Evolutionary conservation across 2,797 vertebrate species (phyloP).

Genomic region (Poecilia gillii): DNA sequence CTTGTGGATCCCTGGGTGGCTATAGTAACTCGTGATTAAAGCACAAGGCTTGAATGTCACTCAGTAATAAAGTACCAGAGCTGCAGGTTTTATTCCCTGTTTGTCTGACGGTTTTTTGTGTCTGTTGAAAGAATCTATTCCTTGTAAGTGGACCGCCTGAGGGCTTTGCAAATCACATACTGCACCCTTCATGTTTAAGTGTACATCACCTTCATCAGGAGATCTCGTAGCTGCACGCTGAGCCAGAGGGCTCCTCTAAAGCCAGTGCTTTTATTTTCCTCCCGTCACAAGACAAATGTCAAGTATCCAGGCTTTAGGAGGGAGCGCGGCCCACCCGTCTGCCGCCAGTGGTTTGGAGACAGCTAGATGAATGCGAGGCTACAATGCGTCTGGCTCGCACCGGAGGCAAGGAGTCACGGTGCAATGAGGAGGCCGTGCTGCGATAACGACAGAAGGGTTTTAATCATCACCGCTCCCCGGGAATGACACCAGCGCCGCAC

Average conservation of each 20-base stretch:
- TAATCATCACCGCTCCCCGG: constrained; percentile 78
- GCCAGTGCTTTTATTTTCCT: constrained; percentile 72
- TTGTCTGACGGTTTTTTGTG: constrained; percentile 57
- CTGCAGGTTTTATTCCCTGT: constrained; percentile 65
- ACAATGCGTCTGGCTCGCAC: constrained; percentile 74
- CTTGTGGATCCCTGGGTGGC: constrained; percentile 22
- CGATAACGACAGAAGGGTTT: constrained; percentile 74
- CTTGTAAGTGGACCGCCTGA: constrained; percentile 62
- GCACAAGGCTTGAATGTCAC: constrained; percentile 56
- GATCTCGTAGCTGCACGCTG: constrained; percentile 57
- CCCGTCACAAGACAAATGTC: constrained; percentile 77
- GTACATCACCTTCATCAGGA: constrained; percentile 75
- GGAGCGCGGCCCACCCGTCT: constrained; percentile 72
- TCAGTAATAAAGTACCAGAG: constrained; percentile 62
- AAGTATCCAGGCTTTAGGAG: constrained; percentile 69
- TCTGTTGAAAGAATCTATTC: constrained; percentile 58
- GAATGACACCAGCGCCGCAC: constrained; percentile 73
- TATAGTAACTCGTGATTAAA: constrained; percentile 58
- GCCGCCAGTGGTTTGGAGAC: constrained; percentile 74
- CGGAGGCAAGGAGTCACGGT: constrained; percentile 69
- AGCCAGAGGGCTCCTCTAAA: constrained; percentile 63
- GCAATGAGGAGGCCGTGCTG: constrained; percentile 57
- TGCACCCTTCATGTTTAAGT: constrained; percentile 72
- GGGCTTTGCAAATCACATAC: constrained; percentile 65
- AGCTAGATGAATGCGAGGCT: constrained; percentile 78